Conservation (phyloP, 2,113 vertebrate genomes). For the Eupsittula cactorum region DNA sequence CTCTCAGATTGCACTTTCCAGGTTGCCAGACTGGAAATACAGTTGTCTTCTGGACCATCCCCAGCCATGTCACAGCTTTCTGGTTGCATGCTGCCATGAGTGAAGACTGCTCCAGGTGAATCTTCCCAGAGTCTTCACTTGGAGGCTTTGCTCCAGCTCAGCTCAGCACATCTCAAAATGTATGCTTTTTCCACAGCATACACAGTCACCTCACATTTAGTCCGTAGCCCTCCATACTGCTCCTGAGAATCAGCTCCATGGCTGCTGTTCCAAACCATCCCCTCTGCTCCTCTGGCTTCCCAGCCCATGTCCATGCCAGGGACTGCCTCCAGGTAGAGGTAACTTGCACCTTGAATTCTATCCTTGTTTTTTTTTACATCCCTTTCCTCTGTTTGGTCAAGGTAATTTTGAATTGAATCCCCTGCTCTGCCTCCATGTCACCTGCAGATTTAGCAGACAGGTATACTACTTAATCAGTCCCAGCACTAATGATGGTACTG, state of each 20-base stretch:
- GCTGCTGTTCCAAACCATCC: neutral
- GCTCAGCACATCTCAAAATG: neutral
- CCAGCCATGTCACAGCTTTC: neutral
- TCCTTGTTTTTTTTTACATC: neutral
- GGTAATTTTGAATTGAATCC: neutral
- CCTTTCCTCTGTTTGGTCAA: neutral
- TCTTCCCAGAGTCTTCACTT: neutral
- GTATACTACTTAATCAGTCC: neutral
- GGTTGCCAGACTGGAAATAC: neutral
- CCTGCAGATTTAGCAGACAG: neutral
- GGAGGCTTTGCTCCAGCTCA: neutral
- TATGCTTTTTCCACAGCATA: neutral
- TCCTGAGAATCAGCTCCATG: neutral
- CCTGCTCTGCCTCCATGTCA: neutral
- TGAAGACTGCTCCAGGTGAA: neutral
- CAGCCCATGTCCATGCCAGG: rapidly evolving
- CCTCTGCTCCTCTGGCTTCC: neutral
- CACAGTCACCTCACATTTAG: neutral
- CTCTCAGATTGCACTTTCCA: neutral
- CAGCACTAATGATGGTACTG: neutral
- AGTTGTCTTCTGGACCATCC: neutral
- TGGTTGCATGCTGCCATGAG: neutral
- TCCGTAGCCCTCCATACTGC: neutral
- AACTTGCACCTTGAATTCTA: neutral
- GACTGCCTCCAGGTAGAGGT: neutral